These are phyloP conservation scores for Lagocephalus sceleratus DNA, from an alignment of 2,797 vertebrate species.

Conservation along the genomic window DNA sequence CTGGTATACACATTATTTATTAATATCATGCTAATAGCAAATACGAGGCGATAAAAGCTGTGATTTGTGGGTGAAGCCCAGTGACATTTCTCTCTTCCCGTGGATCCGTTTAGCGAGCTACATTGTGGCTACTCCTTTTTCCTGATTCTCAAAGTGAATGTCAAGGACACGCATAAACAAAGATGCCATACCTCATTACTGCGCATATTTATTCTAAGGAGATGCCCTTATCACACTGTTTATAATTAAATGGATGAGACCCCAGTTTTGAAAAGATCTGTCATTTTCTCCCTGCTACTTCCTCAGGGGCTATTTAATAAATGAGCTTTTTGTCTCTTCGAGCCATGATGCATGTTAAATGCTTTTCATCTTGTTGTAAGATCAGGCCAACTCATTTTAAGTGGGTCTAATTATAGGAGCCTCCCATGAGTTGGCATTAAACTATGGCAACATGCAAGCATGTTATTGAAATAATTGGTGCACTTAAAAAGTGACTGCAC, in stretches of 20 bases:
- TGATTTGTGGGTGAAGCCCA: slow-evolving; percentile 71
- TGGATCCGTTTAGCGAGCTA: slow-evolving; percentile 68
- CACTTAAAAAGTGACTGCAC: slow-evolving; percentile 45
- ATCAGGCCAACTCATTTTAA: slow-evolving; percentile 56
- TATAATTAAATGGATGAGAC: slow-evolving; percentile 70
- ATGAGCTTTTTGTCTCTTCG: slow-evolving; percentile 56
- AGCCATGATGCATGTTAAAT: slow-evolving; percentile 44
- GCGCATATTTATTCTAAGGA: slow-evolving; percentile 70
- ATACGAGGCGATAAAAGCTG: slow-evolving; percentile 40
- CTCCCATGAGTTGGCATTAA: slow-evolving; percentile 62
- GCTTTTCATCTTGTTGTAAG: slow-evolving; percentile 40
- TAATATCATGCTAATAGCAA: slow-evolving; percentile 63
- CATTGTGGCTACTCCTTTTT: slow-evolving; percentile 48
- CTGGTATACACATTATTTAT: slow-evolving; percentile 52
- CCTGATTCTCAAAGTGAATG: slow-evolving; percentile 69
- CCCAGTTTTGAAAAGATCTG: slow-evolving; percentile 52
- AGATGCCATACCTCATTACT: slow-evolving; percentile 70
- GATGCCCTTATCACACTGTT: slow-evolving; percentile 67
- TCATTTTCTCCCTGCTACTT: slow-evolving; percentile 38
- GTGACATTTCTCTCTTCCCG: slow-evolving; percentile 74
- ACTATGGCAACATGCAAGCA: slow-evolving; percentile 41
- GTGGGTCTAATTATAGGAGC: slow-evolving; percentile 59
- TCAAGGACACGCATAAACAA: slow-evolving; percentile 76
- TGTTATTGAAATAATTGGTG: slow-evolving; percentile 59
- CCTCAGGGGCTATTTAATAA: slow-evolving; percentile 41